A percentile compares a stretch with the other conserved stretches of the same genome.
phyloP scores from a whole-genome alignment of 2,113 vertebrate species.

The Edolisoma coerulescens region DNA sequence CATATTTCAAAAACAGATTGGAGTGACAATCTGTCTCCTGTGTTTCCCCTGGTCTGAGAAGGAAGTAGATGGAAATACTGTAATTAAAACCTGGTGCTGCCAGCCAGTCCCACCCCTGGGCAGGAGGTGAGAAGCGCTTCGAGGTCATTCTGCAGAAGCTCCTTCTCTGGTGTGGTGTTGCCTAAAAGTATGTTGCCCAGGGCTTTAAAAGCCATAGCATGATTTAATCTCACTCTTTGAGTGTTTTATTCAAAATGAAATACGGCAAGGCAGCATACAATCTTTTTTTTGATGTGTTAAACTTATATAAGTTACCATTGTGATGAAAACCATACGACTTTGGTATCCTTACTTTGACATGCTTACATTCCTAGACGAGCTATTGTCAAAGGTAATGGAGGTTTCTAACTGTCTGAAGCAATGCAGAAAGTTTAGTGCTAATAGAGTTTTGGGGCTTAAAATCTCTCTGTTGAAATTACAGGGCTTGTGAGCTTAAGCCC shows the following conservation, averaged over 20 bases:
- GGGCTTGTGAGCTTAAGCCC: not conserved
- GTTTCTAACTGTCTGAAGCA: not conserved
- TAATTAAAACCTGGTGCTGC: not conserved
- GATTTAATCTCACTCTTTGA: not conserved
- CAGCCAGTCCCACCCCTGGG: not conserved
- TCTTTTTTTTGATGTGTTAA: constrained; percentile 2
- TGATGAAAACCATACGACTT: constrained; percentile 13
- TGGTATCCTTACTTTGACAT: not conserved
- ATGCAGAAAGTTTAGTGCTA: not conserved
- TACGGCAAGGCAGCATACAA: not conserved
- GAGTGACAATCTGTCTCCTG: not conserved
- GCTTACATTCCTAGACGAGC: constrained; percentile 18
- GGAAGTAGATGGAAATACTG: not conserved
- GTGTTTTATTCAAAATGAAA: not conserved
- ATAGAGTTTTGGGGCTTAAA: not conserved
- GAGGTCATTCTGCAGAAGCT: not conserved
- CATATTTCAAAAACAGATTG: not conserved
- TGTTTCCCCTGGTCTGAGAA: not conserved
- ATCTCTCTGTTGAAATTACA: not conserved
- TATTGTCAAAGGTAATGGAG: not conserved
- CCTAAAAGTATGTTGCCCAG: not conserved
- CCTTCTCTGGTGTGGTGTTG: not conserved
- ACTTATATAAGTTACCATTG: not conserved
- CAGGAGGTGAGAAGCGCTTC: not conserved
- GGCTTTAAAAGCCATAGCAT: not conserved